Percentiles rank a stretch among this genome's conserved stretches.
Conservation (phyloP, 2,113 vertebrate species). For the Micronycteris hirsuta region DNA sequence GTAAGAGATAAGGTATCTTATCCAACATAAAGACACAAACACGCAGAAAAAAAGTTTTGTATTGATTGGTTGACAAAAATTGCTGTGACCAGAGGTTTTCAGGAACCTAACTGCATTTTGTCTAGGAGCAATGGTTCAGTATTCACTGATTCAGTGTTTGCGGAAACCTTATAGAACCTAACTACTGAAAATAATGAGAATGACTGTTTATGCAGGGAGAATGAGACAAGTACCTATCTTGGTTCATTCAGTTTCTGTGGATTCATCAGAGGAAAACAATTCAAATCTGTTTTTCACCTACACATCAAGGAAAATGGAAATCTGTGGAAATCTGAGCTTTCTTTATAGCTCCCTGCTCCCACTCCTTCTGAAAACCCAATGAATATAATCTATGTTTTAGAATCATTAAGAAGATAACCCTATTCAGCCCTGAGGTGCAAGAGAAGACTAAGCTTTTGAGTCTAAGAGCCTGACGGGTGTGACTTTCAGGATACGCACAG, state of each 20-base stretch:
- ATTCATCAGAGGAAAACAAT: neutral
- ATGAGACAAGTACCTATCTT: neutral
- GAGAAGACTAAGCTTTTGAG: neutral
- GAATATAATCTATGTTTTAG: neutral
- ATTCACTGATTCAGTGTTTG: neutral
- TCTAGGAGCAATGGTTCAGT: neutral
- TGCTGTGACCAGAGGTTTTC: neutral
- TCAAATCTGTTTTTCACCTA: neutral
- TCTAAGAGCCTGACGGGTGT: neutral
- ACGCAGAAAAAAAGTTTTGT: neutral
- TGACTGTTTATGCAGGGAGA: neutral
- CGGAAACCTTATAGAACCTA: neutral
- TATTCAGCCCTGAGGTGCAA: neutral
- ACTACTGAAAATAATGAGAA: neutral
- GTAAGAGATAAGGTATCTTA: neutral
- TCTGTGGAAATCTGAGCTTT: neutral
- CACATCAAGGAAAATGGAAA: neutral
- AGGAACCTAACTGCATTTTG: neutral
- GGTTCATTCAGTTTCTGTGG: neutral
- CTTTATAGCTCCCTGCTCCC: neutral
- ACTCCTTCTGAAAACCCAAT: neutral
- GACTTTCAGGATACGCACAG: neutral
- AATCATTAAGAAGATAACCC: neutral
- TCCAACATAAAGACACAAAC: neutral
- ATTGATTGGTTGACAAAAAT: neutral